phyloP scores from a whole-genome alignment of 2,797 vertebrate species.

The Iguana delicatissima region DNA sequence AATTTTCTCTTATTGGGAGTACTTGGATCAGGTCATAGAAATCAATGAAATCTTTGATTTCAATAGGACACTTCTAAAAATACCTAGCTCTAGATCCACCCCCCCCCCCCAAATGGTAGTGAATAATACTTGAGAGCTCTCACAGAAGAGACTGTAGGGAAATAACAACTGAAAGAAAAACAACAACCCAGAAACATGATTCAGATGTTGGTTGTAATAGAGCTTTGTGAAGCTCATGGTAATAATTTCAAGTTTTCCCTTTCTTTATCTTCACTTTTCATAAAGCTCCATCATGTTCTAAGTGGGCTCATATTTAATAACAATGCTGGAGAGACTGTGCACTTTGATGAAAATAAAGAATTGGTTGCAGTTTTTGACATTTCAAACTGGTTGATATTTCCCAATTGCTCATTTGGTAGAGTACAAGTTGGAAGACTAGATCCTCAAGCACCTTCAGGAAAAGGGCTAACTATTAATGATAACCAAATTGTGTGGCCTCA shows the following conservation, averaged over 20 bases:
- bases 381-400: slow-evolving; percentile 11
- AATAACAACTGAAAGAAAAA: not conserved
- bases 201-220: no score
- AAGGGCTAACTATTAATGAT: not conserved
- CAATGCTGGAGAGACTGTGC: not conserved
- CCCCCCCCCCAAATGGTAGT: no score
- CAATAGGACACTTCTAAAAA: no score
- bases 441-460: not conserved
- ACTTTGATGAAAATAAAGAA: slow-evolving; percentile 2
- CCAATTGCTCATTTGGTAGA: slow-evolving; percentile 16
- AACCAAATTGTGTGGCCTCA: not conserved
- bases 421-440: slow-evolving; percentile 7
- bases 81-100: no score
- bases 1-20: no score
- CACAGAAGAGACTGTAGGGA: no score
- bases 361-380: slow-evolving; percentile 5
- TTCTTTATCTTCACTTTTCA: not conserved
- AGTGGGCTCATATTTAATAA: not conserved
- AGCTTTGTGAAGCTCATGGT: not conserved
- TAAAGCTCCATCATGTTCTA: not conserved
- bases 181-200: not conserved
- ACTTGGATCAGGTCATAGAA: no score
- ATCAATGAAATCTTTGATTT: no score
- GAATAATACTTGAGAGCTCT: no score
- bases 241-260: not conserved